Base-by-base conservation (phyloP, 2,797 vertebrate genomes). In the Clarias platycephalus region DNA sequence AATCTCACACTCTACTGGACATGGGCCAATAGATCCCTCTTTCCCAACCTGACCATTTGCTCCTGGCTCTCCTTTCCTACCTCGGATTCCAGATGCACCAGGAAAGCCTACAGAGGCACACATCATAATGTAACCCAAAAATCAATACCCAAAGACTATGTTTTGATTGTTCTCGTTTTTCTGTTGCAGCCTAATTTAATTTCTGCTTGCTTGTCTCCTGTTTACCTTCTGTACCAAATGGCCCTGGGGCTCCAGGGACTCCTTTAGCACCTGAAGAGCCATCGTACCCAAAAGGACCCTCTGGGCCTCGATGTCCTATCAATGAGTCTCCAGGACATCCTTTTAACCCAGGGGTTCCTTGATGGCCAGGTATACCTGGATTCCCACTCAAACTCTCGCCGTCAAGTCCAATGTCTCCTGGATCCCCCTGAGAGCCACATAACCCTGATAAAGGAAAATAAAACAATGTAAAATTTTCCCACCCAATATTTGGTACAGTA, bases 201-300 rank as follows among this genome's bases (percentile, higher is more conserved):
- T 13, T 16, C 13, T 16, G 12, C 4, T 63, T 79, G 24, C 60
- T 71, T 68, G 67, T 57, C 49, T 34, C 12, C 13, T 66, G 44
- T 18, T 77, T 80, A 95, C 95, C 94, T 90, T 82, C 58, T 57
- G 37, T 20, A 80, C 94, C 94, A 0, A 63, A 2, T 44, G 53
- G 66, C 5, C 95, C 95, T 0, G 90, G 86, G 10, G 87, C 82
- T 1, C 95, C 95, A 0, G 91, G 94, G 3, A 94, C 90, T 80
- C 95, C 95, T 91, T 95, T 95, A 58, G 93, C 89, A 57, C 95
- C 95, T 34, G 26, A 86, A 76, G 68, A 37, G 7, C 95, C 95
- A 0, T 0, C 18, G 53, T 71, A 34, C 3, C 95, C 95, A 2
- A 68, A 84, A 1, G 89, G 85, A 9, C 95, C 95, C 1, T 83